phyloP scores from a whole-genome alignment of 1,140 invertebrate species.

The Brachionus koreanus region DNA sequence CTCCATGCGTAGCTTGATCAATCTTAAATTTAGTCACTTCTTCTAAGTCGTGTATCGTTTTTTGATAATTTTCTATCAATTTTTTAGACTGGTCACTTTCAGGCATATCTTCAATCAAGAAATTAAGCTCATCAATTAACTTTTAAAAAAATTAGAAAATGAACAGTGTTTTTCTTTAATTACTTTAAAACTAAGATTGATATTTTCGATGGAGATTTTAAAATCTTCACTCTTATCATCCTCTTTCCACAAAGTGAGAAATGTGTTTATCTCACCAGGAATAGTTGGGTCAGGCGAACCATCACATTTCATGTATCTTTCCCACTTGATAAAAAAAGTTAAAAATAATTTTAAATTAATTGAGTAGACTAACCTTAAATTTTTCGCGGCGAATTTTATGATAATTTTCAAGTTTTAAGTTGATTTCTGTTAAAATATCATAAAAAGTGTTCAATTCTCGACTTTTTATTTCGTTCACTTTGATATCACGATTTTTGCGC shows the following conservation, averaged over 20 bases:
- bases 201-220: constrained; percentile 50
- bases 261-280: constrained; percentile 56
- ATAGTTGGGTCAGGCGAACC: constrained; percentile 56
- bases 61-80: constrained; percentile 5
- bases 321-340: constrained; percentile 57
- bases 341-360: no score
- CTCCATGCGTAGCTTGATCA: constrained; percentile 50
- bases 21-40: constrained; percentile 52
- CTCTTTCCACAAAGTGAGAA: constrained; percentile 53
- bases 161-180: background rate
- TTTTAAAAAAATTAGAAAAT: constrained; percentile 42
- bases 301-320: constrained; percentile 56
- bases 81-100: constrained; percentile 9
- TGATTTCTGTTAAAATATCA: background rate
- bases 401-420: background rate
- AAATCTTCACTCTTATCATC: constrained; percentile 49
- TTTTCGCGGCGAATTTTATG: constrained; percentile 50
- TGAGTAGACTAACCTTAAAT: constrained; percentile 47
- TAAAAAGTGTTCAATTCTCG: constrained; percentile 27
- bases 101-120: constrained; percentile 46
- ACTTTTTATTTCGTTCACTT: constrained; percentile 46
- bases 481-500: constrained; percentile 51
- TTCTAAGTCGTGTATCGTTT: constrained; percentile 55
- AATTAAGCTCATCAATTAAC: constrained; percentile 54
- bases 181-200: constrained; percentile 23